Percentiles rank a stretch among this genome's conserved stretches.
Conservation (phyloP, 2,113 vertebrate genomes). For the Myiozetetes cayanensis region DNA sequence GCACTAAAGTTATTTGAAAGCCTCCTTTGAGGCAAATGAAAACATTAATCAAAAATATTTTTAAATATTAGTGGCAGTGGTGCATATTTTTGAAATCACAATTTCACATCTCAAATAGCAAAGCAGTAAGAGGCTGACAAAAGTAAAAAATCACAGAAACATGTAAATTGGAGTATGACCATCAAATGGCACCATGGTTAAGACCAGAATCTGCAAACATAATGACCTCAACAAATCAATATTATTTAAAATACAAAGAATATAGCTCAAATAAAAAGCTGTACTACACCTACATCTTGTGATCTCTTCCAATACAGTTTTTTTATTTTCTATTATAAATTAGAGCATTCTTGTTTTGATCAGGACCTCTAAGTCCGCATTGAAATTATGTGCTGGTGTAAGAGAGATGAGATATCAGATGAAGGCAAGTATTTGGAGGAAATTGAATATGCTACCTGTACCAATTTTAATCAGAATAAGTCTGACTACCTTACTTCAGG, state of each 20-base stretch:
- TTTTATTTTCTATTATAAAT: background rate
- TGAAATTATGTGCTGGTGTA: background rate
- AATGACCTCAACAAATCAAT: background rate
- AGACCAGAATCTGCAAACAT: background rate
- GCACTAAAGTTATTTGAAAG: slow-evolving; percentile 44
- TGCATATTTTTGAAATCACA: slow-evolving; percentile 19
- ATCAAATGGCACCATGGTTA: background rate
- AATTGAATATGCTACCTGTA: background rate
- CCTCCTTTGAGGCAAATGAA: slow-evolving; percentile 53
- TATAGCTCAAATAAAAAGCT: background rate
- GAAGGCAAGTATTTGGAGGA: background rate
- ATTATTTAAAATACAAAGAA: background rate
- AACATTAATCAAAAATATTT: slow-evolving; percentile 58
- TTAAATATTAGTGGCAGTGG: slow-evolving; percentile 24
- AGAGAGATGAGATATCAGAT: background rate
- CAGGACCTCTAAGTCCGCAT: background rate
- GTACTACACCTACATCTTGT: background rate
- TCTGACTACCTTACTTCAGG: background rate
- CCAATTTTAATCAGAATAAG: background rate
- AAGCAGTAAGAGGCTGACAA: background rate
- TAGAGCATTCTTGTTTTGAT: background rate
- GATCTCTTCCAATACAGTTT: background rate
- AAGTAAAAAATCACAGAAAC: background rate
- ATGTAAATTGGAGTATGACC: background rate
- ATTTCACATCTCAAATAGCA: background rate